Conservation (phyloP, 2,797 vertebrate species). For the Leuciscus waleckii region DNA sequence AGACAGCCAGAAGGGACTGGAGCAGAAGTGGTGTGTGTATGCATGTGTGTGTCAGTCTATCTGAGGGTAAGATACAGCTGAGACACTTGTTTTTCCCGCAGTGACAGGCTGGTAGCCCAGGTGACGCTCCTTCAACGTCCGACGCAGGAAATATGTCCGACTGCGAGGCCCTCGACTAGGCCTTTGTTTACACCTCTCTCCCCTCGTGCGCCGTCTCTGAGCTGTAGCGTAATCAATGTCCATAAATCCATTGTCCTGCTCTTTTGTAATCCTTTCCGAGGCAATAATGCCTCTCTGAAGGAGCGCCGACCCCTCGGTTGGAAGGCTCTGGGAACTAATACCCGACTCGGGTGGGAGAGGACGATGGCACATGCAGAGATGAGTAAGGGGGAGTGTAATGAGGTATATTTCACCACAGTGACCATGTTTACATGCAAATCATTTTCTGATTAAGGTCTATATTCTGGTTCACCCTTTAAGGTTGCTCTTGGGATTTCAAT, state of each 20-base stretch:
- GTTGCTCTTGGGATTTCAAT: not conserved
- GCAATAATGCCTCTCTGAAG: conserved; percentile 58
- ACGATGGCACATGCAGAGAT: conserved; percentile 33
- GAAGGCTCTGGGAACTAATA: conserved; percentile 48
- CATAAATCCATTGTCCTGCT: conserved; percentile 64
- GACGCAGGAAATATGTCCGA: conserved; percentile 54
- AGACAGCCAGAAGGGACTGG: conserved; percentile 33
- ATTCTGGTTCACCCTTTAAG: conserved; percentile 3
- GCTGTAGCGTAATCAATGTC: conserved; percentile 58
- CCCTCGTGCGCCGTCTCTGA: conserved; percentile 16
- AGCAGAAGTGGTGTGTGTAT: not conserved
- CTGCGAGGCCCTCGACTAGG: conserved; percentile 48
- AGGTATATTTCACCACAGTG: not conserved
- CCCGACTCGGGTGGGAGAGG: conserved; percentile 13
- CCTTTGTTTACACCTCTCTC: conserved; percentile 57
- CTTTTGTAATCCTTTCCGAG: conserved; percentile 60
- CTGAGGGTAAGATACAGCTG: conserved; percentile 15
- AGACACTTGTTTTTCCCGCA: conserved; percentile 30
- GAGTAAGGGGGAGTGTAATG: not conserved
- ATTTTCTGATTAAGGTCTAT: not conserved
- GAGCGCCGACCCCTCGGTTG: conserved; percentile 29
- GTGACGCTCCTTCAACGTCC: conserved; percentile 50
- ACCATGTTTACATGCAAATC: not conserved
- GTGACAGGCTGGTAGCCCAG: conserved; percentile 62
- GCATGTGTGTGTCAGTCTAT: conserved; percentile 38